These are phyloP conservation scores for Ia io DNA, from an alignment of 2,113 vertebrate species.

Conservation along the genomic window DNA sequence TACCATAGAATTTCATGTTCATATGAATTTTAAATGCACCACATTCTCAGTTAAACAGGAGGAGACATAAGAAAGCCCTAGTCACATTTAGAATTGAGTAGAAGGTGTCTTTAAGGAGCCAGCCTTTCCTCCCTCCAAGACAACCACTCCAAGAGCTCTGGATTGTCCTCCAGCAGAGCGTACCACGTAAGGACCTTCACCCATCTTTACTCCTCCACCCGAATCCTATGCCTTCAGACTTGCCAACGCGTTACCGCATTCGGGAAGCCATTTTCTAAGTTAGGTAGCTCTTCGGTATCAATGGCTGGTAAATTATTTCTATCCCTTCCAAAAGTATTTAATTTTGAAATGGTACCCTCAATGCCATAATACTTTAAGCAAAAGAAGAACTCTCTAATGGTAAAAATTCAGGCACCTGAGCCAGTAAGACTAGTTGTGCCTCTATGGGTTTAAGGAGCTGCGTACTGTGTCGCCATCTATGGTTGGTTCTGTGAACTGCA, in stretches of 20 bases:
- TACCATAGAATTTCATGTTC: neutral
- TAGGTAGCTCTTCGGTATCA: neutral
- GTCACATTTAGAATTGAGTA: neutral
- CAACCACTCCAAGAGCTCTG: neutral
- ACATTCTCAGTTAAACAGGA: neutral
- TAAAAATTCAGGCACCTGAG: neutral
- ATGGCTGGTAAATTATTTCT: neutral
- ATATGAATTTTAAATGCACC: neutral
- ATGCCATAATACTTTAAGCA: neutral
- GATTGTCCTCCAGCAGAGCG: accelerated
- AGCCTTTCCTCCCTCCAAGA: neutral
- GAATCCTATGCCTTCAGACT: neutral
- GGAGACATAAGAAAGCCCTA: neutral
- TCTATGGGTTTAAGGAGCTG: neutral
- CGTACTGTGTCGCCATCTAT: slow-evolving; percentile 51
- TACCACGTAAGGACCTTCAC: accelerated
- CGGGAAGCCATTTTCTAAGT: neutral
- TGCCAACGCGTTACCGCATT: accelerated
- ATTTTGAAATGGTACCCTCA: neutral
- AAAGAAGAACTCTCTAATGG: neutral
- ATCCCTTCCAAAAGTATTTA: neutral
- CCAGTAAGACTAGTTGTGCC: neutral
- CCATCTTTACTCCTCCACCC: neutral
- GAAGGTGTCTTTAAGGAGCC: neutral
- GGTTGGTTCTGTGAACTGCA: slow-evolving; percentile 18